A percentile compares a stretch with the other conserved stretches of the same genome.
Conservation (phyloP, 2,888 invertebrate species). For the Pherbina coryleti region DNA sequence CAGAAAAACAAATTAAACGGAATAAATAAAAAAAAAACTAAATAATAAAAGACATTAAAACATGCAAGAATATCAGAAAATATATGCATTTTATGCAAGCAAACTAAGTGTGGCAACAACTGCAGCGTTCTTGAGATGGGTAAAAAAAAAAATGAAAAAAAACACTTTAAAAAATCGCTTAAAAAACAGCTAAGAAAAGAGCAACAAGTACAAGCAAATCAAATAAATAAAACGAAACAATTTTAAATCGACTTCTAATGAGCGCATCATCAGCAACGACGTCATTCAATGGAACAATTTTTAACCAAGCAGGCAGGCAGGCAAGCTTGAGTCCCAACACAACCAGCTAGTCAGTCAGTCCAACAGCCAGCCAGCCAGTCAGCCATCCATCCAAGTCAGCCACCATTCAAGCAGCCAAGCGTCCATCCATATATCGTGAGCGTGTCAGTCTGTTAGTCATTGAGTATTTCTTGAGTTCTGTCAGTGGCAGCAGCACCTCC, state of each 20-base stretch:
- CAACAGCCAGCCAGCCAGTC: not conserved
- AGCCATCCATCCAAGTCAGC: not conserved
- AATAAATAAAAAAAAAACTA: not conserved
- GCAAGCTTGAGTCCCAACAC: not conserved
- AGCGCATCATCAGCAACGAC: constrained; percentile 25
- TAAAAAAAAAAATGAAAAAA: not conserved
- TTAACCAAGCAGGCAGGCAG: not conserved
- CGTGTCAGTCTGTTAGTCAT: constrained; percentile 31
- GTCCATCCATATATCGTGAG: constrained; percentile 15
- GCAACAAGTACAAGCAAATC: not conserved
- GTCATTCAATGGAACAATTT: constrained; percentile 22
- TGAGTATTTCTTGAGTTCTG: not conserved
- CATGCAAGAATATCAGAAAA: no score
- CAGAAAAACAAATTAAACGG: constrained; percentile 30
- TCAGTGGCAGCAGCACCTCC: not conserved
- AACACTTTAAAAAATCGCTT: constrained; percentile 26
- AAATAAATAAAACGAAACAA: not conserved
- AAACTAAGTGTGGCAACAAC: not conserved
- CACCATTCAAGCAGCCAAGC: not conserved
- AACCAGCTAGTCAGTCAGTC: not conserved
- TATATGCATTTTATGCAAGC: not conserved
- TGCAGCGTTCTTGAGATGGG: not conserved
- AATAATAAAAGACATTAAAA: not conserved
- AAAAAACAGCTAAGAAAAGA: not conserved
- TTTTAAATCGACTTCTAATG: constrained; percentile 18